A percentile compares a stretch with the other conserved stretches of the same genome.
These are phyloP conservation scores for Blennius ocellaris DNA, from an alignment of 2,113 vertebrate genomes.

Conservation along the genomic window DNA sequence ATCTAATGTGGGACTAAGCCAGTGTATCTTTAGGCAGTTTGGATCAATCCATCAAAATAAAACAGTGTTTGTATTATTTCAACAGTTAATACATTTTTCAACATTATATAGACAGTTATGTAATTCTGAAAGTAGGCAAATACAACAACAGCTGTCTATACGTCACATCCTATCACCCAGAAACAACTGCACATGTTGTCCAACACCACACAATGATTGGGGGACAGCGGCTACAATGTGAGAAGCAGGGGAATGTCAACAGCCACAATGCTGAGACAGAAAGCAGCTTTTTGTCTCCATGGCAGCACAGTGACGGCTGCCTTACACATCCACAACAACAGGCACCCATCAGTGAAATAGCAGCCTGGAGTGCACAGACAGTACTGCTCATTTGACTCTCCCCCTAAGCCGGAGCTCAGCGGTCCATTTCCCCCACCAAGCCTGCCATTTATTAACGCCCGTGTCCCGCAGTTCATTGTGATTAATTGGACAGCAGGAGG, in stretches of 20 bases:
- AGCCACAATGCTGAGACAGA: constrained; percentile 41
- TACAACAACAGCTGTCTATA: constrained; percentile 38
- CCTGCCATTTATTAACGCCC: constrained; percentile 66
- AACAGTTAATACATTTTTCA: constrained; percentile 1
- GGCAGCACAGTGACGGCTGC: constrained; percentile 49
- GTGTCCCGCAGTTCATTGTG: constrained; percentile 72
- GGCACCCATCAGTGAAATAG: constrained; percentile 56
- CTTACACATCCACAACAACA: constrained; percentile 47
- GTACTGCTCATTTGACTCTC: constrained; percentile 65
- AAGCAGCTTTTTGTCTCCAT: constrained; percentile 63
- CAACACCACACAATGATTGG: constrained; percentile 16
- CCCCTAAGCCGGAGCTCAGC: constrained; percentile 62
- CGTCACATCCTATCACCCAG: constrained; percentile 22
- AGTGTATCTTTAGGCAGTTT: background rate
- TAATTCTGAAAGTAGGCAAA: constrained; percentile 58
- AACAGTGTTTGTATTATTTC: background rate
- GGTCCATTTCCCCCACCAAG: constrained; percentile 61
- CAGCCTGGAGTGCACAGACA: constrained; percentile 19
- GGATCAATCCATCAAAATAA: constrained; percentile 12
- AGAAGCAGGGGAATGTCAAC: constrained; percentile 26
- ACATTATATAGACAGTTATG: constrained; percentile 63
- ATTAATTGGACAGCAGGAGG: constrained; percentile 74
- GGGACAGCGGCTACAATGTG: constrained; percentile 2
- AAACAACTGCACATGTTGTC: constrained; percentile 44
- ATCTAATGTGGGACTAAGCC: background rate